Evolutionary conservation across 2,888 invertebrate genomes (phyloP), one percentile per base, ranked within the genome.

Genomic region (Seira sanloemensis): DNA sequence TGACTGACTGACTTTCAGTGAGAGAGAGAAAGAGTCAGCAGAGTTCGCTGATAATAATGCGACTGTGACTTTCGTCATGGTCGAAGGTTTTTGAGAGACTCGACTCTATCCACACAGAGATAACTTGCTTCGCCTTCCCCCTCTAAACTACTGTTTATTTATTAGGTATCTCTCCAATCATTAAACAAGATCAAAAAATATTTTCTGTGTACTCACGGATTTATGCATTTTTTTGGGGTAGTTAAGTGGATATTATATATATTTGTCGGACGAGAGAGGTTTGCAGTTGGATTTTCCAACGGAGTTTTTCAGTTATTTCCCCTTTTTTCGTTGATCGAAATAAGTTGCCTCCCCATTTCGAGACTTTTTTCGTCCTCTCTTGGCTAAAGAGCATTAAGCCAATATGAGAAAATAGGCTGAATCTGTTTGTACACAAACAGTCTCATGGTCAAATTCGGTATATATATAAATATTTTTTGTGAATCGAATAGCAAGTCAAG

Each of bases 51-150:
- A 50, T 50, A 2, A 50, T 82, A 73, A 77, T 77, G 78, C 78
- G 67, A 74, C 78, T 78, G 75, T 86, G 65, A 79, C 76, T 86
- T 86, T 86, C 85, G 86, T 86, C 85, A 86, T 86, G 86, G 84
- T 84, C 37, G 72, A 82, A 69, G 79, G 74, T 68, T 86, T 81
- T 86, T 80, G 80, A 80, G 80, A 84, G 78, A 80, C 74, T 83
- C 67, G 26, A 27, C 37, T 37, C 37, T 37, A 7, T 37, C 37
- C 37, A 37, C 37, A 12, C 2, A 50, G n/a, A n/a, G 50, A 50
- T 50, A 50, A 50, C 16, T 7, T 7, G 50, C 16, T n/a, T n/a
- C n/a, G 50, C 2, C 50, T 50, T 50, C 50, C 37, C n/a, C n/a
- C n/a, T n/a, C 50, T 50, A 50, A 50, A 50, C 5, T 50, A 50